Percentiles rank a stretch among this genome's conserved stretches.
These are phyloP conservation scores for Corvus cornix DNA, from an alignment of 2,113 vertebrate genomes.

Conservation along the genomic window DNA sequence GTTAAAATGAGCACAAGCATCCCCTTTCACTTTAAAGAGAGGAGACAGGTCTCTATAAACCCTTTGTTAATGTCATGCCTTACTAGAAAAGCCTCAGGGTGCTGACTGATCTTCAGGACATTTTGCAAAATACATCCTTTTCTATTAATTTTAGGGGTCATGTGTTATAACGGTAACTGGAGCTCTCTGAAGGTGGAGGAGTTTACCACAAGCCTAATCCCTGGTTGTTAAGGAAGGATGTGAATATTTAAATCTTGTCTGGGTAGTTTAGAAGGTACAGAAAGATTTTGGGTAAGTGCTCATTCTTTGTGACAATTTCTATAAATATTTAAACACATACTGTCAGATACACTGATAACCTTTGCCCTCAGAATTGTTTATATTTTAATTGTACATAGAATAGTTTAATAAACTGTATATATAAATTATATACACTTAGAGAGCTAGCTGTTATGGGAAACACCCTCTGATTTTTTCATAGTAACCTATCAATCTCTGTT, in stretches of 20 bases:
- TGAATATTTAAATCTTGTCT: not conserved
- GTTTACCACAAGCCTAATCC: not conserved
- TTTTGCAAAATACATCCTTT: not conserved
- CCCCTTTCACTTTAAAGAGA: not conserved
- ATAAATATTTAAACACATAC: conserved; percentile 17
- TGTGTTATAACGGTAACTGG: not conserved
- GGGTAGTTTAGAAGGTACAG: not conserved
- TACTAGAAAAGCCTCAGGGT: not conserved
- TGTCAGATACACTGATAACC: not conserved
- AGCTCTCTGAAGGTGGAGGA: not conserved
- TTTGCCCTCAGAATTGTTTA: not conserved
- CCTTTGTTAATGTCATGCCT: not conserved
- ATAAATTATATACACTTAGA: not conserved
- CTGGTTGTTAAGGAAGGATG: not conserved
- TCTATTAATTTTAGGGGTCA: not conserved
- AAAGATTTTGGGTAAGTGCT: not conserved
- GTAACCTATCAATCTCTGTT: not conserved
- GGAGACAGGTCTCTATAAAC: not conserved
- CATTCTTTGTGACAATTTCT: not conserved
- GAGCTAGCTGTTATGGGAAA: not conserved
- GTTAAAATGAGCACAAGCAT: not conserved
- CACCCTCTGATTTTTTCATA: not conserved
- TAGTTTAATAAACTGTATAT: not conserved
- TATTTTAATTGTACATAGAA: not conserved
- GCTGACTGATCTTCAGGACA: not conserved